A percentile compares a stretch with the other conserved stretches of the same genome.
phyloP scores from a whole-genome alignment of 2,888 invertebrate genomes.

The Myathropa florea region DNA sequence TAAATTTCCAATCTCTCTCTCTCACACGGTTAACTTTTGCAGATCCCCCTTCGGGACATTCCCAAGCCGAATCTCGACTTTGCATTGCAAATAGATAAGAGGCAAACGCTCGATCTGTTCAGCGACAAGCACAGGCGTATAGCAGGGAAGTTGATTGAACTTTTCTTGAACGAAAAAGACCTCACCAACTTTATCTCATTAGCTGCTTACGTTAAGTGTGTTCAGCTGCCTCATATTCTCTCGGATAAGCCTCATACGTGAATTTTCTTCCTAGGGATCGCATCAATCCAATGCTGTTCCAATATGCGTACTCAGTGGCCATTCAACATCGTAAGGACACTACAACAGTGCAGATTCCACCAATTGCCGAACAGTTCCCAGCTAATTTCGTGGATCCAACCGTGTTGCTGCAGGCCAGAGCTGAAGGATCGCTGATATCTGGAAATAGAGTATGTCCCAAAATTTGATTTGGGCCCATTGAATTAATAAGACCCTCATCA shows the following conservation, averaged over 20 bases:
- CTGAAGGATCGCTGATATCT: slow-evolving; percentile 85
- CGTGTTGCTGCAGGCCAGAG: slow-evolving; percentile 86
- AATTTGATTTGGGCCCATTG: not conserved
- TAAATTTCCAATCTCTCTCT: not conserved
- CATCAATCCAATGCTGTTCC: slow-evolving; percentile 90
- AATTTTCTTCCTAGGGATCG: slow-evolving; percentile 83
- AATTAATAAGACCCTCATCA: not conserved
- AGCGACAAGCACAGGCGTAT: slow-evolving; percentile 86
- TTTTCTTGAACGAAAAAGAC: slow-evolving; percentile 84
- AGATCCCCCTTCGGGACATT: slow-evolving; percentile 77
- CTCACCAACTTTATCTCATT: slow-evolving; percentile 86
- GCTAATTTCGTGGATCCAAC: slow-evolving; percentile 90
- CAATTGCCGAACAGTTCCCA: slow-evolving; percentile 90
- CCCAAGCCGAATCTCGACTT: slow-evolving; percentile 77
- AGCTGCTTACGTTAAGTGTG: slow-evolving; percentile 83
- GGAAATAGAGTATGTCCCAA: slow-evolving; percentile 80
- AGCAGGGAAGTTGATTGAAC: slow-evolving; percentile 86
- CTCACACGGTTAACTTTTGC: not conserved
- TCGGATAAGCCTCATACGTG: no score
- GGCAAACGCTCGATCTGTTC: slow-evolving; percentile 86
- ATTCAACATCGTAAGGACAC: slow-evolving; percentile 84
- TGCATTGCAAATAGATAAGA: slow-evolving; percentile 73
- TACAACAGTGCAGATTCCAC: slow-evolving; percentile 85
- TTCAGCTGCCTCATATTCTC: not conserved
- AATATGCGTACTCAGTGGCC: slow-evolving; percentile 89